Base-by-base conservation (phyloP, 1,140 invertebrate genomes). In the Heliconius hewitsoni region DNA sequence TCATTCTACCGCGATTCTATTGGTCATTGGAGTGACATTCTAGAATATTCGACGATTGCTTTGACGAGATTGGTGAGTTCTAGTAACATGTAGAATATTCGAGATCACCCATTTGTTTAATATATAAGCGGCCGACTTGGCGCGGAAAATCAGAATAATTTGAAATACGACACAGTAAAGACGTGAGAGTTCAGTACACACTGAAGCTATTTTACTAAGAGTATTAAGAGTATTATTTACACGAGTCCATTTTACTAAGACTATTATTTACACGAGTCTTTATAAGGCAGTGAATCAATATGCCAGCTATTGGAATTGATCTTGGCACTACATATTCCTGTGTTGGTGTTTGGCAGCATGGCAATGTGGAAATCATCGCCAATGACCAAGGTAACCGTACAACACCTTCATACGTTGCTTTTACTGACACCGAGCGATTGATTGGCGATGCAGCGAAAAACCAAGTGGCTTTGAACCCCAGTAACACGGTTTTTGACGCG, bases 371-470 rank as follows among this genome's bases (percentile, higher is more conserved):
- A 23, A 66, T 66, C 60, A 66, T 66, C 27, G 60, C 60, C 3
- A 66, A 66, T 66, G 60, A 99, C 91, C 98, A 98, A 95, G 98
- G 98, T 30, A 99, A 99, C 94, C 95, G 98, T 71, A 99, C 98
- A 66, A 66, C 60, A 66, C 60, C 60, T 30, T 66, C 60, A 66
- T 66, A 66, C 13, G 60, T 66, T 5, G 39, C 98, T 98, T 66
- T 66, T 66, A 66, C 60, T 3, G 60, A 66, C 98, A 98, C 94
- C 98, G 99, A 52, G 98, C 98, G 60, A 3, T 97, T 98, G 92
- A 98, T 97, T 6, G 97, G 96, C 0, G 60, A 66, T 66, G 60
- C 95, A 4, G 96, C 98, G 11, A 96, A 97, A 90, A 97, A 95
- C 84, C 95, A 97, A 87, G 97, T 97, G 16, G 97, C 90, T 18